A percentile compares a stretch with the other conserved stretches of the same genome.
phyloP scores from a whole-genome alignment of 1,140 invertebrate species.

The Zeugodacus cucurbitae region DNA sequence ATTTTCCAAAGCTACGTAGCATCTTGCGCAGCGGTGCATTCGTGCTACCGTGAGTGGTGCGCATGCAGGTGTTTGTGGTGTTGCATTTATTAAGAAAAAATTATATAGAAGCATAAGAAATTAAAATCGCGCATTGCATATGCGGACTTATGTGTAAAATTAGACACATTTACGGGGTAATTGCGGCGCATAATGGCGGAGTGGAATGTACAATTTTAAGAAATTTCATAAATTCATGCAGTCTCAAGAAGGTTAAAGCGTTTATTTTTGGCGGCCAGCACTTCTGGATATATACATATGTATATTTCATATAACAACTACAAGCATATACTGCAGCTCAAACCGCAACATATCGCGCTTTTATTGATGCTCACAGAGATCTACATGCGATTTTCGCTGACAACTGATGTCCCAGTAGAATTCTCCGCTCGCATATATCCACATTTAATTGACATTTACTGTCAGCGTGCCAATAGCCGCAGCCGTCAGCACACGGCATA shows the following conservation, averaged over 20 bases:
- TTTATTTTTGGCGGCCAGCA: too few relatives aligned
- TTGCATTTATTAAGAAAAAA: background rate
- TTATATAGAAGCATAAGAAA: background rate
- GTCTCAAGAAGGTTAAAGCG: background rate
- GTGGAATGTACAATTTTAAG: background rate
- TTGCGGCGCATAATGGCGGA: background rate
- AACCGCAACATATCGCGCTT: background rate
- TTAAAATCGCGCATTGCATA: background rate
- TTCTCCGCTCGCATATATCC: slow-evolving; percentile 19
- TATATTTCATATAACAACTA: too few relatives aligned
- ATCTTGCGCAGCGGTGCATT: background rate
- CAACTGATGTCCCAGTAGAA: slow-evolving; percentile 18
- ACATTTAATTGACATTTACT: slow-evolving; percentile 39
- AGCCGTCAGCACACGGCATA: slow-evolving; percentile 5
- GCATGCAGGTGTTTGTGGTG: background rate
- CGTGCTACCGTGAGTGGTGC: background rate
- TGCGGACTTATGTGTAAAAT: background rate
- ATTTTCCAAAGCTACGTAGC: background rate
- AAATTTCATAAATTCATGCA: background rate
- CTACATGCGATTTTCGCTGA: background rate
- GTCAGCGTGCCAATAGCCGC: slow-evolving; percentile 20
- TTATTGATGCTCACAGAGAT: background rate
- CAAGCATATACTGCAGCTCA: too few relatives aligned
- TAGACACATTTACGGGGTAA: background rate
- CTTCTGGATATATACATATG: too few relatives aligned